A percentile compares a stretch with the other conserved stretches of the same genome.
These are phyloP conservation scores for Drosophila leonis DNA, from an alignment of 2,888 invertebrate species.

Conservation along the genomic window DNA sequence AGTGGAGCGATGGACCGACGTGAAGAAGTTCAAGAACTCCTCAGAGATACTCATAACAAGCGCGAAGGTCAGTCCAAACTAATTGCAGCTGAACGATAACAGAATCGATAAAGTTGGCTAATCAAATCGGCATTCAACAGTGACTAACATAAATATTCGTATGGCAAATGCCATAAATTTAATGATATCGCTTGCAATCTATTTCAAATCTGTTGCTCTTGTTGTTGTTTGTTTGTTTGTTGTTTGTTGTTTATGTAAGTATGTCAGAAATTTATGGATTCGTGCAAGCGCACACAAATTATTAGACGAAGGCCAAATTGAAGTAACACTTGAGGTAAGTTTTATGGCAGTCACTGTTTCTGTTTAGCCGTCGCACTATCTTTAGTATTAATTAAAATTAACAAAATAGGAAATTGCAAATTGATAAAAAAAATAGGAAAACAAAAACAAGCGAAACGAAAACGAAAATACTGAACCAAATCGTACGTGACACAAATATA, in stretches of 20 bases:
- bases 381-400: slow-evolving; percentile 78
- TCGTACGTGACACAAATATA: slow-evolving; percentile 49
- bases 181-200: slow-evolving; percentile 66
- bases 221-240: not conserved
- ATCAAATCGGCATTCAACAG: slow-evolving; percentile 37
- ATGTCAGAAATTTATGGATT: slow-evolving; percentile 69
- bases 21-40: slow-evolving; percentile 43
- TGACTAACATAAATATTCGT: slow-evolving; percentile 61
- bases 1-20: slow-evolving; percentile 16
- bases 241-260: slow-evolving; percentile 45
- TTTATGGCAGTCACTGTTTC: slow-evolving; percentile 39
- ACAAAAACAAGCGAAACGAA: slow-evolving; percentile 31
- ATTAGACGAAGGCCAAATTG: slow-evolving; percentile 61
- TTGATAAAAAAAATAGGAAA: slow-evolving; percentile 75
- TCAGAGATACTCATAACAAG: slow-evolving; percentile 1
- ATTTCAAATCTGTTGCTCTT: slow-evolving; percentile 60
- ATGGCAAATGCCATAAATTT: slow-evolving; percentile 65
- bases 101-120: slow-evolving; percentile 19
- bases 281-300: slow-evolving; percentile 64
- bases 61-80: slow-evolving; percentile 52
- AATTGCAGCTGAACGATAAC: slow-evolving; percentile 35
- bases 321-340: slow-evolving; percentile 54
- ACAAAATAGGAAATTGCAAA: slow-evolving; percentile 74
- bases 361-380: slow-evolving; percentile 59
- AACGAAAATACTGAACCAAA: slow-evolving; percentile 22